These are phyloP conservation scores for Phymanthus crucifer DNA, from an alignment of 92 coral and sea anemone species.

Conservation along the genomic window DNA sequence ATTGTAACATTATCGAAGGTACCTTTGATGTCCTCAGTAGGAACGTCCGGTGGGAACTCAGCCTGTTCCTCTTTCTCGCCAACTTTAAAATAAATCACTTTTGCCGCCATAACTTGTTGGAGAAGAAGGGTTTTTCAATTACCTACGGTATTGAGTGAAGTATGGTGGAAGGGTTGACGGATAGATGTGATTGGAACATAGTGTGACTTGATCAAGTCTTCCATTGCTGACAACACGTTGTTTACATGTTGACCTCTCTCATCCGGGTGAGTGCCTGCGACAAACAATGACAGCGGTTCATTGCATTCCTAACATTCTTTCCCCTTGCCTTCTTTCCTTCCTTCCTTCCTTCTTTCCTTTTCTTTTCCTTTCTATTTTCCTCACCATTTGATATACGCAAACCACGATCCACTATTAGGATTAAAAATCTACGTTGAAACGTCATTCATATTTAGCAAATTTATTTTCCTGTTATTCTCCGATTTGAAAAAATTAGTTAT, in stretches of 20 bases:
- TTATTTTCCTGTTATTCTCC: too few relatives aligned
- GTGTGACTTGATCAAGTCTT: slow-evolving; percentile 16
- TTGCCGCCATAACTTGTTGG: slow-evolving; percentile 65
- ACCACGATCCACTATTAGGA: too few relatives aligned
- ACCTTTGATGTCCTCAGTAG: slow-evolving; percentile 87
- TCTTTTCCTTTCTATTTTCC: neutral
- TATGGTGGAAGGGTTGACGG: neutral
- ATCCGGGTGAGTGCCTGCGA: slow-evolving; percentile 33
- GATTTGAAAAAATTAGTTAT: too few relatives aligned
- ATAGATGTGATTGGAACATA: neutral
- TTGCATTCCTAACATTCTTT: neutral
- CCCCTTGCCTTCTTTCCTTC: neutral
- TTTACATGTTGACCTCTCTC: slow-evolving; percentile 37
- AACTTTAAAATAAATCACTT: slow-evolving; percentile 80
- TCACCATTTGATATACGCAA: too few relatives aligned
- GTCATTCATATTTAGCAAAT: too few relatives aligned
- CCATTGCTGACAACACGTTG: slow-evolving; percentile 4
- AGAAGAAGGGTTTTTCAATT: slow-evolving; percentile 5
- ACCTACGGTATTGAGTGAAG: neutral
- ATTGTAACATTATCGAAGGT: neutral
- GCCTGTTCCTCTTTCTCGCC: slow-evolving; percentile 85
- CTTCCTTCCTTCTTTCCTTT: neutral
- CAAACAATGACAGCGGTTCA: slow-evolving; percentile 34
- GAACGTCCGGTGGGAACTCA: slow-evolving; percentile 67
- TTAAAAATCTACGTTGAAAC: too few relatives aligned